Evolutionary conservation across 2,888 invertebrate species (phyloP).

Genomic region (Pseudococcus viburni): DNA sequence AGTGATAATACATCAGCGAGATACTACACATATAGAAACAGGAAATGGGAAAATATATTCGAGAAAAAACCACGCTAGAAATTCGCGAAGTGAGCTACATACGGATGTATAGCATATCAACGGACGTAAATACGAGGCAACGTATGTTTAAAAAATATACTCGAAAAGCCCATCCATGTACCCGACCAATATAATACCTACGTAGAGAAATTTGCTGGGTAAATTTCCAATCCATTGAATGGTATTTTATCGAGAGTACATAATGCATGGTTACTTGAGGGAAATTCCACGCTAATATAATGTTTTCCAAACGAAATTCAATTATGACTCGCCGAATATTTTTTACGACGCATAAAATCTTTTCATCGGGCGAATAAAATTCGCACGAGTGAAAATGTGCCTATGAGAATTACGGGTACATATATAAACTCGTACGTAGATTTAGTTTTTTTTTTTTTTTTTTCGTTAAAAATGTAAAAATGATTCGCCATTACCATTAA

Average conservation of each 20-base stretch:
- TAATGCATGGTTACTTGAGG: conserved; percentile 41
- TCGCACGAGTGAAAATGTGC: neutral
- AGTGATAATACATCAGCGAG: neutral
- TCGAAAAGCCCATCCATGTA: neutral
- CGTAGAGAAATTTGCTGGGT: conserved; percentile 13
- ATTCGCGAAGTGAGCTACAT: neutral
- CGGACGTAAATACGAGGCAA: neutral
- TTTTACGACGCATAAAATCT: conserved; percentile 47
- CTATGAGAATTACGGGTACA: neutral
- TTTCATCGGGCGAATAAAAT: conserved; percentile 49
- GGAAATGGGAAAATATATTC: conserved; percentile 5
- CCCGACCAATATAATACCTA: neutral
- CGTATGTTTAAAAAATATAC: neutral
- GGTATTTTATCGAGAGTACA: conserved; percentile 23
- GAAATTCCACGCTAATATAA: conserved; percentile 33
- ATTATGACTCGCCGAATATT: conserved; percentile 27
- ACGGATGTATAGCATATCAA: neutral
- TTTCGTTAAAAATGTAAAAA: conserved; percentile 48
- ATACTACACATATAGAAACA: neutral
- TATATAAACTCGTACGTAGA: conserved; percentile 48
- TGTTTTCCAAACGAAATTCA: conserved; percentile 40
- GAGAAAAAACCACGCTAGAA: neutral
- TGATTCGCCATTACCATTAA: conserved; percentile 57
- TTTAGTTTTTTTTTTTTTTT: neutral
- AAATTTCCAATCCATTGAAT: conserved; percentile 51